Conservation (phyloP, 1,140 invertebrate species). For the Ceratoteleas bidentatus region DNA sequence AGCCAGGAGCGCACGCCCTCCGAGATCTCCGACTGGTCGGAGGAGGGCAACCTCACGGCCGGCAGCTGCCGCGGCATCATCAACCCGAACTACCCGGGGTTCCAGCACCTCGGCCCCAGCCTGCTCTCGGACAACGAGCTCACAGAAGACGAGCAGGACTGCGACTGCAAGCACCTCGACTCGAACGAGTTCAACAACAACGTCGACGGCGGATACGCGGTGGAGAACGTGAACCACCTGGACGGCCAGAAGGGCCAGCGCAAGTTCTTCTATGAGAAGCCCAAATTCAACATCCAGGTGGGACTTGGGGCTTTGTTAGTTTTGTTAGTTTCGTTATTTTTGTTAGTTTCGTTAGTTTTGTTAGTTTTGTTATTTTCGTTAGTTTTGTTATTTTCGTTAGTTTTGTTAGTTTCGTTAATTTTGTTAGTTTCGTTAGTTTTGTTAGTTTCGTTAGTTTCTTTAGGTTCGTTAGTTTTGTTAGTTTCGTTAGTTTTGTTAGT, state of each 20-base stretch:
- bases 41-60: slow-evolving; percentile 73
- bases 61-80: slow-evolving; percentile 84
- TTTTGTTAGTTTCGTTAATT: too few relatives aligned
- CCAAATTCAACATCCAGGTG: slow-evolving; percentile 82
- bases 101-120: slow-evolving; percentile 78
- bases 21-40: slow-evolving; percentile 80
- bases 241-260: slow-evolving; percentile 81
- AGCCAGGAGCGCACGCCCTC: slow-evolving; percentile 72
- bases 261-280: slow-evolving; percentile 84
- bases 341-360: too few relatives aligned
- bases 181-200: slow-evolving; percentile 59
- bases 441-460: too few relatives aligned
- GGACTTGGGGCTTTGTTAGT: slow-evolving; percentile 14
- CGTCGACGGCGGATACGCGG: slow-evolving; percentile 59
- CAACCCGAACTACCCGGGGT: slow-evolving; percentile 90
- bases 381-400: too few relatives aligned
- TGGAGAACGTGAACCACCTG: slow-evolving; percentile 82
- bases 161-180: slow-evolving; percentile 33
- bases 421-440: too few relatives aligned
- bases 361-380: too few relatives aligned
- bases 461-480: too few relatives aligned
- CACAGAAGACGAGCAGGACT: slow-evolving; percentile 80
- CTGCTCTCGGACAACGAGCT: slow-evolving; percentile 79
- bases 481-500: too few relatives aligned
- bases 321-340: too few relatives aligned